Percentiles rank a stretch among this genome's conserved stretches.
phyloP scores from a whole-genome alignment of 2,113 vertebrate species.

The Apeltes quadracus region DNA sequence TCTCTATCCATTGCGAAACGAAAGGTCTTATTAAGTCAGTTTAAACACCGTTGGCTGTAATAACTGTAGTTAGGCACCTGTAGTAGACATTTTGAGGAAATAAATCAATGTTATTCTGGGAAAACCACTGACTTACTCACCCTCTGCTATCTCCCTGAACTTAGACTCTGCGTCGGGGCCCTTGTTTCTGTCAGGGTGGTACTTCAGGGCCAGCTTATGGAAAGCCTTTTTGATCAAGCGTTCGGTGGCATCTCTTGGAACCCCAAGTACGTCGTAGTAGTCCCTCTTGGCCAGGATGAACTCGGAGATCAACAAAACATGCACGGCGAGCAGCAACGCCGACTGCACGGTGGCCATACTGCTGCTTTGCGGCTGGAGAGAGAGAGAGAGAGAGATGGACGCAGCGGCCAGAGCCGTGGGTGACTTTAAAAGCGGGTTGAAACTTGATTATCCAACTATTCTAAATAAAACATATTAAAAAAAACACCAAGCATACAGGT shows the following conservation, averaged over 20 bases:
- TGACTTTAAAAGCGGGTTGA: neutral
- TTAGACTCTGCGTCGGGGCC: constrained; percentile 91
- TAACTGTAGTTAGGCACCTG: neutral
- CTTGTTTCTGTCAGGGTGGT: constrained; percentile 97
- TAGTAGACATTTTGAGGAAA: neutral
- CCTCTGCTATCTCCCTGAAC: constrained; percentile 96
- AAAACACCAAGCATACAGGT: fast-evolving
- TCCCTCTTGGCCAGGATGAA: constrained; percentile 91
- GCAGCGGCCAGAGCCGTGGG: neutral
- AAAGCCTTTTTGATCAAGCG: constrained; percentile 98
- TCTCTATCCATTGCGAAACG: neutral
- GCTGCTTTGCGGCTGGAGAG: constrained; percentile 63
- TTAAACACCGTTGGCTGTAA: neutral
- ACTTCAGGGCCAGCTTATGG: constrained; percentile 94
- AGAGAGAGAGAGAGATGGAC: constrained; percentile 8
- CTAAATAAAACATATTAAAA: too few relatives aligned
- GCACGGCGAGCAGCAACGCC: constrained; percentile 87
- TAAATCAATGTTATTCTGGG: neutral
- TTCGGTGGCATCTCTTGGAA: constrained; percentile 91
- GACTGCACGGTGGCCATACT: constrained; percentile 89
- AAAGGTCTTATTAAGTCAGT: neutral
- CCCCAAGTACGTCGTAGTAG: constrained; percentile 94
- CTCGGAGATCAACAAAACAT: constrained; percentile 93
- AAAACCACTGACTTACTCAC: constrained; percentile 67
- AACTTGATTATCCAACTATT: neutral